Conservation (phyloP, 1,140 invertebrate genomes). For the Lepidotrigona ventralis region DNA sequence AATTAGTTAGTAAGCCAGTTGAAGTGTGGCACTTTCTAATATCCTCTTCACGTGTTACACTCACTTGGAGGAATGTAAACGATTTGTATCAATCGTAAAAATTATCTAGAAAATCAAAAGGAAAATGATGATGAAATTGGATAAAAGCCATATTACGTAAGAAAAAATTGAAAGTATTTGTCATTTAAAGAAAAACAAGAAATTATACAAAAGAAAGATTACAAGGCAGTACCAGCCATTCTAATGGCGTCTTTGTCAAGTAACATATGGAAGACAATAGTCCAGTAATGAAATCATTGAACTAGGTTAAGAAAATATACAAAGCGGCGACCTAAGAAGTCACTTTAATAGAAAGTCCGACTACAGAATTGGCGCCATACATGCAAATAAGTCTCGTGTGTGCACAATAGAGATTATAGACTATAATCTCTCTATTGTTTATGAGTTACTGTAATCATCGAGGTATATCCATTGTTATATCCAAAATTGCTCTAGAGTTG, state of each 20-base stretch:
- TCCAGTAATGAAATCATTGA: not conserved
- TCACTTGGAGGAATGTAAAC: not conserved
- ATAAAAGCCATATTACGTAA: no score
- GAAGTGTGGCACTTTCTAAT: conserved; percentile 3
- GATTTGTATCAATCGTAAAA: not conserved
- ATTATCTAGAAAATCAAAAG: not conserved
- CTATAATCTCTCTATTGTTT: not conserved
- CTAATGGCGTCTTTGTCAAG: not conserved
- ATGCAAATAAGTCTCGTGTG: not conserved
- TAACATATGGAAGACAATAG: not conserved
- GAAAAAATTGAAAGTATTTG: not conserved
- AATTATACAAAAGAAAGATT: not conserved
- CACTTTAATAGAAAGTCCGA: conserved; percentile 14
- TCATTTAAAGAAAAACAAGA: not conserved
- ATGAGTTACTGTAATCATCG: not conserved
- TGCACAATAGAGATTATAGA: conserved; percentile 2
- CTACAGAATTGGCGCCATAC: not conserved
- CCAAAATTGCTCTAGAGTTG: not conserved
- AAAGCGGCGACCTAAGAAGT: not conserved
- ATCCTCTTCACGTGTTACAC: not conserved
- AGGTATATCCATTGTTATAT: no score
- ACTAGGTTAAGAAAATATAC: conserved; percentile 11
- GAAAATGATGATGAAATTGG: not conserved
- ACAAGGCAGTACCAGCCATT: not conserved
- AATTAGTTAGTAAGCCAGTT: not conserved